A percentile compares a stretch with the other conserved stretches of the same genome.
Conservation (phyloP, 1,140 invertebrate species). For the Drosophila asahinai region DNA sequence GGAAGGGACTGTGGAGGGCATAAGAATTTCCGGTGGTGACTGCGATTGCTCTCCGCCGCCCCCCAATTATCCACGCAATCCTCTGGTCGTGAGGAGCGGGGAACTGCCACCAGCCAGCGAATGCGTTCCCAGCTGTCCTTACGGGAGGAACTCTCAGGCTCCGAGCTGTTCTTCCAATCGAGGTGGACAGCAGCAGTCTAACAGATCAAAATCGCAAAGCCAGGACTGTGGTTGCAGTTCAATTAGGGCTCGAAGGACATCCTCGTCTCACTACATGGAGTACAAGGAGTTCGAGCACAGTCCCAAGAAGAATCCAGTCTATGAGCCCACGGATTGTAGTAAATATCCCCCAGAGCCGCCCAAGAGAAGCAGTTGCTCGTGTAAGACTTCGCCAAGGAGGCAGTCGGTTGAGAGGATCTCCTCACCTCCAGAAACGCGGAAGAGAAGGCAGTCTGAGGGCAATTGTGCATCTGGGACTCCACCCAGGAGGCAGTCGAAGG, state of each 20-base stretch:
- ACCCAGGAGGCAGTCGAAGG: too few relatives aligned
- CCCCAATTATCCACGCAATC: constrained; percentile 14
- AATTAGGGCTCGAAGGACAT: neutral
- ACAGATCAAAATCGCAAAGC: neutral
- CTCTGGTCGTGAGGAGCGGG: constrained; percentile 21
- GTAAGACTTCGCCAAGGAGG: neutral
- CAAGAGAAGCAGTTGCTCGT: neutral
- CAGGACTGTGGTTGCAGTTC: neutral
- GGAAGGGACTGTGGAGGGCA: neutral
- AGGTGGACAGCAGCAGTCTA: neutral
- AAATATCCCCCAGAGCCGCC: neutral
- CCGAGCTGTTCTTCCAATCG: neutral
- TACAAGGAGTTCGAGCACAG: constrained; percentile 13
- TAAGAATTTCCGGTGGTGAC: constrained; percentile 6
- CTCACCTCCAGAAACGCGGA: too few relatives aligned
- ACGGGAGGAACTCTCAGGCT: neutral
- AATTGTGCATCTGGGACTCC: neutral
- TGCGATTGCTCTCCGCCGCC: constrained; percentile 5
- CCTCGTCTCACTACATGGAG: constrained; percentile 28
- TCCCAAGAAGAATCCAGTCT: neutral
- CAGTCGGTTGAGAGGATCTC: neutral
- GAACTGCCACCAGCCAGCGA: neutral
- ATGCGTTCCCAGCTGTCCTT: neutral
- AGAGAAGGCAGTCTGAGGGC: neutral
- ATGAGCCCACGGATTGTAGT: neutral